phyloP scores from a whole-genome alignment of 2,113 vertebrate genomes.

The Mustela lutreola region DNA sequence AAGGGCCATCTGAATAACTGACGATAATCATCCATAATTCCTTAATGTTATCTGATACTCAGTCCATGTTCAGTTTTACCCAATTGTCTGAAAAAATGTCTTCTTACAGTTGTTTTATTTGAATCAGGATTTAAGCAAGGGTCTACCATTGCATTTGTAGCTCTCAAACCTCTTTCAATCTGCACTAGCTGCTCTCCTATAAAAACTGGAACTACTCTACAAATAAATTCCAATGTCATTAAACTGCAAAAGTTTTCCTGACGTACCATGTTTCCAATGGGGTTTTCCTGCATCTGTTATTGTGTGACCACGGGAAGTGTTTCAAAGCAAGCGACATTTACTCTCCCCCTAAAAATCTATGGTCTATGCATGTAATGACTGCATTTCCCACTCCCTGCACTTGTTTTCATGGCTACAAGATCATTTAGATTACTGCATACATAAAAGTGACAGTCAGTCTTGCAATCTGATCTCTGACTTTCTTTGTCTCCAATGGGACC shows the following conservation, averaged over 20 bases:
- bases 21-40: neutral
- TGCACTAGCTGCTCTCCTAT: neutral
- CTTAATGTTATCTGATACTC: neutral
- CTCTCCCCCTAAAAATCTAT: neutral
- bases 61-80: neutral
- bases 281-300: neutral
- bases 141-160: neutral
- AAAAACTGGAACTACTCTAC: neutral
- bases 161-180: neutral
- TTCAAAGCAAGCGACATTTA: neutral
- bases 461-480: neutral
- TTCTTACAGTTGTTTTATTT: neutral
- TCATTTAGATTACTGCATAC: neutral
- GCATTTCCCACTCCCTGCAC: neutral
- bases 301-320: neutral
- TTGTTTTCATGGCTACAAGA: neutral
- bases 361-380: neutral
- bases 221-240: constrained; percentile 12
- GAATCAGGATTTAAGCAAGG: neutral
- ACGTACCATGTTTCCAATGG: neutral
- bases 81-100: neutral
- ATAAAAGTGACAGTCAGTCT: neutral
- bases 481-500: neutral
- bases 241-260: neutral
- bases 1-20: neutral